A percentile compares a stretch with the other conserved stretches of the same genome.
Conservation (phyloP, 1,140 invertebrate genomes). For the Pseudomyrmex cubaensis region DNA sequence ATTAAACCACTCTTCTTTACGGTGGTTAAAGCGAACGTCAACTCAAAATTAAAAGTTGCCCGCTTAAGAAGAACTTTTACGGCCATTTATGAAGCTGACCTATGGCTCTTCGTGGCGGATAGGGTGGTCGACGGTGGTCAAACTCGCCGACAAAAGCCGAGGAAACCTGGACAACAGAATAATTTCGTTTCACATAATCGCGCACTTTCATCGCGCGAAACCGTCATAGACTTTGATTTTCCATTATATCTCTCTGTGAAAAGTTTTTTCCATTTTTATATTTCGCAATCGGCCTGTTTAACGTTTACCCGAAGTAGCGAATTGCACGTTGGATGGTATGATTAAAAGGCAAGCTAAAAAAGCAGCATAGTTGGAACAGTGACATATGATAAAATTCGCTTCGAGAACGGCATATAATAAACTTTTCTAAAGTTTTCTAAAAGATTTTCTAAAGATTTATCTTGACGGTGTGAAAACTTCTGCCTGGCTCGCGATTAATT, state of each 20-base stretch:
- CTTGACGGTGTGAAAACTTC: not conserved
- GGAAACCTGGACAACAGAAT: not conserved
- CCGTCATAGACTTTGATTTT: not conserved
- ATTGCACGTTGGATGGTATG: no score
- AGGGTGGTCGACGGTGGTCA: not conserved
- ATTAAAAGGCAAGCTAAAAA: not conserved
- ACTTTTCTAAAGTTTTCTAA: not conserved
- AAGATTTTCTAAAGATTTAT: not conserved
- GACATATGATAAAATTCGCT: not conserved
- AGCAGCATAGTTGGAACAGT: not conserved
- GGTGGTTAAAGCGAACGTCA: constrained; percentile 62
- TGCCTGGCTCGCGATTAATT: not conserved
- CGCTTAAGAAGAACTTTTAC: constrained; percentile 59
- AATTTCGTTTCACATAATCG: constrained; percentile 6
- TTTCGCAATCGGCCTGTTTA: not conserved
- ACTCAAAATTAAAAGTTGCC: constrained; percentile 71
- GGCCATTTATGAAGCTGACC: constrained; percentile 62
- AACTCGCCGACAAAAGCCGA: constrained; percentile 31
- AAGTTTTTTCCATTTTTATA: constrained; percentile 3
- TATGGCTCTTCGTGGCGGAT: not conserved
- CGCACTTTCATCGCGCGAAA: not conserved
- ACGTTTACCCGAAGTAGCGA: no score
- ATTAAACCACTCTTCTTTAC: constrained; percentile 65
- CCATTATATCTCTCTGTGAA: not conserved
- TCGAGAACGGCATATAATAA: not conserved